Conservation (phyloP, 2,113 vertebrate genomes). For the Tiliqua scincoides region DNA sequence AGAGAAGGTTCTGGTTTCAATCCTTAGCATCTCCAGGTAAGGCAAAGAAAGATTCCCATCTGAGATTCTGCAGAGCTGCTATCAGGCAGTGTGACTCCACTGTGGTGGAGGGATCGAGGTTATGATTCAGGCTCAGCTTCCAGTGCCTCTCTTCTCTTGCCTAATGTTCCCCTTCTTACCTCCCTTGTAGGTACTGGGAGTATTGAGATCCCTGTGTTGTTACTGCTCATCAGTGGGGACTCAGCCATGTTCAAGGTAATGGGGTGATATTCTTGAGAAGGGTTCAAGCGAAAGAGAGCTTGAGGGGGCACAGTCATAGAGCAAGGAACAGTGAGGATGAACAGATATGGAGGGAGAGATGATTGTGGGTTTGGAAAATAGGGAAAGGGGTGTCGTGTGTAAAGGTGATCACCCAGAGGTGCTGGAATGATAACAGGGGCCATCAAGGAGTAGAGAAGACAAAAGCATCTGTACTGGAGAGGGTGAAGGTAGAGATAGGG, state of each 20-base stretch:
- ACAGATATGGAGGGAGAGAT: background rate
- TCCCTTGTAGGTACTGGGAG: slow-evolving; percentile 78
- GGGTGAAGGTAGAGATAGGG: background rate
- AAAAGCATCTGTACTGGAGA: background rate
- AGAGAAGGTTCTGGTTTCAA: too few relatives aligned
- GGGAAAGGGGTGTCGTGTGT: background rate
- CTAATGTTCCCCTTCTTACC: background rate
- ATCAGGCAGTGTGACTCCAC: too few relatives aligned
- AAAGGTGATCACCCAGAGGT: background rate
- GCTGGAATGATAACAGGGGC: background rate
- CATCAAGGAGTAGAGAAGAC: background rate
- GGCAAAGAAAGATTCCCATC: too few relatives aligned
- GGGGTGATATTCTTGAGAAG: background rate
- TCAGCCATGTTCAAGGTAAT: slow-evolving; percentile 82
- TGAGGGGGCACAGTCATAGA: background rate
- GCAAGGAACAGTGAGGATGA: background rate
- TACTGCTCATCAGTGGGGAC: slow-evolving; percentile 85
- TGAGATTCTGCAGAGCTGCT: too few relatives aligned
- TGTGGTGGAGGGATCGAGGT: too few relatives aligned
- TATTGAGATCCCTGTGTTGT: slow-evolving; percentile 91
- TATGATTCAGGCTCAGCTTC: too few relatives aligned
- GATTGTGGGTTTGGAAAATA: too few relatives aligned
- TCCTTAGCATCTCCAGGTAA: too few relatives aligned
- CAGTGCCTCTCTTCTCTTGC: too few relatives aligned
- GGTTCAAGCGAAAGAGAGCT: background rate